Base-by-base conservation (phyloP, 2,888 invertebrate species). In the Ectropis crepuscularia region DNA sequence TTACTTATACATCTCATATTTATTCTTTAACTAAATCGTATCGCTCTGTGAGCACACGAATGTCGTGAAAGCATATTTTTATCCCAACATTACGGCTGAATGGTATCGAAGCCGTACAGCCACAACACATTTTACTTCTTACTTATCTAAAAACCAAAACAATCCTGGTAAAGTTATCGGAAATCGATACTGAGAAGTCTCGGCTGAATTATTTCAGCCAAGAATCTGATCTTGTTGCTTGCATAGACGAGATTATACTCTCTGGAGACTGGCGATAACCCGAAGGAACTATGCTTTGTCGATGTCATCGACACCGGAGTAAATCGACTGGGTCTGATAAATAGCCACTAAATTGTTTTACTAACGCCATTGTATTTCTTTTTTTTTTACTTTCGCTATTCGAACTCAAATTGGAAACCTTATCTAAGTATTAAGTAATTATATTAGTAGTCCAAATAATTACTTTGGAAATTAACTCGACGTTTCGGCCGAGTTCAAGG, bases 311-410 rank as follows among this genome's bases (percentile, higher is more conserved):
- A 6, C 11, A 49, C 37, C 38, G 49, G 11, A 38, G 38, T 49
- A 49, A 51, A 51, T 51, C 41, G 51, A 51, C 41, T 51, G 41
- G 39, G 37, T 51, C 12, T 10, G 41, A 51, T 41, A 51, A 10
- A 16, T 28, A 41, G 41, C 38, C 47, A 41, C 47, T 16, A 65
- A 57, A 62, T 57, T 57, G 66, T 70, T 67, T 66, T 47, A 68
- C 38, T 49, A 11, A 11, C 38, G 38, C 38, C 38, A 38, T n/a
- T 49, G 7, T 37, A 8, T 36, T 6, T 7, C 37, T 49, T 11
- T 10, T 49, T 49, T 49, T n/a, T 38, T n/a, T n/a, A n/a, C 16
- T 28, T 28, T 28, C 4, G 16, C 16, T 1, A 28, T 28, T 28
- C 4, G 16, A 28, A 28, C 16, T 28, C 16, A 28, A 2, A 28